Percentiles rank a stretch among this genome's conserved stretches.
These are phyloP conservation scores for Wiebesia pumilae DNA, from an alignment of 1,140 invertebrate genomes.

Conservation along the genomic window DNA sequence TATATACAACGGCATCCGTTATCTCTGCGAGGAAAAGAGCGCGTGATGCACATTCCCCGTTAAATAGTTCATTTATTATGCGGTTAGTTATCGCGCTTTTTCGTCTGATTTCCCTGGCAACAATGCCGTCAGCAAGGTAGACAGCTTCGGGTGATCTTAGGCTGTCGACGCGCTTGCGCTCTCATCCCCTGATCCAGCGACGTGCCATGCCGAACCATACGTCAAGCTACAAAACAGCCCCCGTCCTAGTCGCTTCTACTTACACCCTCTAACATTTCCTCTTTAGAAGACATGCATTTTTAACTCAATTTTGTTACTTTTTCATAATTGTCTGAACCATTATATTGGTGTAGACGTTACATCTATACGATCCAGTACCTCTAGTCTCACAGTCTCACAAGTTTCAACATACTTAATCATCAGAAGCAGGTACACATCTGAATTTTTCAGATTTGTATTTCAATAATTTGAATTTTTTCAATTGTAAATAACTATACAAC, in stretches of 20 bases:
- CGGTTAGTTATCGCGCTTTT: slow-evolving; percentile 75
- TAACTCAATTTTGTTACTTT: slow-evolving; percentile 20
- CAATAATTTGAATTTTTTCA: too few species aligned
- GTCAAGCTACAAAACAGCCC: slow-evolving; percentile 62
- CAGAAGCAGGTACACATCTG: too few species aligned
- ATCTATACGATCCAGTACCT: too few species aligned
- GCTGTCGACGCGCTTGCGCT: slow-evolving; percentile 27
- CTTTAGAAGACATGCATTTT: slow-evolving; percentile 15
- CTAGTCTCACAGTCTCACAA: too few species aligned
- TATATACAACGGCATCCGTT: not conserved
- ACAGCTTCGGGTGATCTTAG: slow-evolving; percentile 60
- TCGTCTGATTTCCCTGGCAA: slow-evolving; percentile 76
- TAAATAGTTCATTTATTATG: slow-evolving; percentile 76
- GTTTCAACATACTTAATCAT: too few species aligned
- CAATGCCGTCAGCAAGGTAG: slow-evolving; percentile 70
- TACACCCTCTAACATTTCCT: slow-evolving; percentile 22
- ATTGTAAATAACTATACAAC: too few species aligned
- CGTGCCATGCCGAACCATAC: slow-evolving; percentile 67
- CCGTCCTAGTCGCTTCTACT: slow-evolving; percentile 10
- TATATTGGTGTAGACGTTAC: too few species aligned
- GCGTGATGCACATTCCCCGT: slow-evolving; percentile 64
- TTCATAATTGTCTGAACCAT: not conserved
- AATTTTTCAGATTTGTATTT: too few species aligned
- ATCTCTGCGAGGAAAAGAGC: not conserved
- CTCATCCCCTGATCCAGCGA: slow-evolving; percentile 67